Conservation (phyloP, 1,140 invertebrate species). For the Zophobas morio region DNA sequence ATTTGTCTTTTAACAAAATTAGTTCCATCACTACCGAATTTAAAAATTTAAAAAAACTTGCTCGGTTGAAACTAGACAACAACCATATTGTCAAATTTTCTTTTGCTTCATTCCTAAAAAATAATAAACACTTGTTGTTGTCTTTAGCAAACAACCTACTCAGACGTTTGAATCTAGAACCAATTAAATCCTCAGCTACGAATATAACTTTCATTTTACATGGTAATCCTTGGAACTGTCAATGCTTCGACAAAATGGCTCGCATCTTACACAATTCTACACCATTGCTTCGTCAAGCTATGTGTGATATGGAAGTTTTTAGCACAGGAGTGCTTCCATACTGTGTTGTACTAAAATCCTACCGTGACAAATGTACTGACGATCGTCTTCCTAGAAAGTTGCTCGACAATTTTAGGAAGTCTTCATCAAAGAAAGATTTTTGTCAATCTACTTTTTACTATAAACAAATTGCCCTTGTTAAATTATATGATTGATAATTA, state of each 20-base stretch:
- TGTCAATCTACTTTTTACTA: too few species aligned
- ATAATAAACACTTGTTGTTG: background rate
- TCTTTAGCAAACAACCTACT: background rate
- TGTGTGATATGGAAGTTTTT: background rate
- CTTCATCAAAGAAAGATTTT: too few species aligned
- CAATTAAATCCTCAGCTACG: background rate
- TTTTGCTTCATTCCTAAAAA: background rate
- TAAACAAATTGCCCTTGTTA: too few species aligned
- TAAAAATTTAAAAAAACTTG: background rate
- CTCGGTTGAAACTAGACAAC: background rate
- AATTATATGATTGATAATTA: too few species aligned
- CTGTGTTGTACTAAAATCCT: too few species aligned
- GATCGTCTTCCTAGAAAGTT: too few species aligned
- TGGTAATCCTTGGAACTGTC: background rate
- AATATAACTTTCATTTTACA: background rate
- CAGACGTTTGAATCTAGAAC: background rate
- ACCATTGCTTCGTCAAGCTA: background rate
- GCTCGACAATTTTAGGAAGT: too few species aligned
- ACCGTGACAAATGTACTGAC: too few species aligned
- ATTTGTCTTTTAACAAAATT: background rate
- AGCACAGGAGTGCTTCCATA: too few species aligned
- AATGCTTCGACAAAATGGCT: background rate
- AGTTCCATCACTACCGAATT: background rate
- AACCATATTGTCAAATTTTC: background rate
- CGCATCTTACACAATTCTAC: background rate